Base-by-base conservation (phyloP, 2,113 vertebrate species). In the Mystacornis crossleyi region DNA sequence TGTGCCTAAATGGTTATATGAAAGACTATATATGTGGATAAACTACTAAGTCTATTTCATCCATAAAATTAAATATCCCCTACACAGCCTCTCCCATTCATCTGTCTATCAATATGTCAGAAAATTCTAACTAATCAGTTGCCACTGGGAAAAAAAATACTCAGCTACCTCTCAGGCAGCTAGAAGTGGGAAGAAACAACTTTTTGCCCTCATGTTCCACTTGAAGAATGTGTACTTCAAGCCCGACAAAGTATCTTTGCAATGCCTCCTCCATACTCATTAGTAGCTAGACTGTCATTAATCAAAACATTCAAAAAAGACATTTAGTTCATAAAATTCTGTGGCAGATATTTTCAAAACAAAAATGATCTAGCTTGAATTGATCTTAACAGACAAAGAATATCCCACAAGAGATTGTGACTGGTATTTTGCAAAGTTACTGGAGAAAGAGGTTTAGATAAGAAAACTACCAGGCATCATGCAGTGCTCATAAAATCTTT, bases 301-400 rank as follows among this genome's bases (percentile, higher is more conserved):
- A 94, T 62, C 60, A 92, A 51, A 91, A 57, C 53, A 78, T 58
- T 81, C 34, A 80, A 34, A 90, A 93, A 90, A 93, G 51, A 55
- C n/a, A 93, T 34, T 62, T 88, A 83, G 92, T 81, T 96, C 75
- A 90, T 71, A 47, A 94, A 70, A 74, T 89, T 90, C 74, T 77
- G 81, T 83, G 62, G 62, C 62, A 96, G 55, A 71, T 54, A 80
- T 73, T 95, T 88, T 90, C 92, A 96, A 96, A 96, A 93, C 79
- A 97, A 90, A 95, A 96, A 88, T 42, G 34, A 70, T 80, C n/a
- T n/a, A n/a, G 20, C 47, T 89, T 93, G 60, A 77, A 81, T 34
- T 34, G 14, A 34, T 88, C 40, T 81, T 60, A 88, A 60, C 47
- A 85, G 81, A 67, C 0, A 12, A 92, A 69, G 33, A 91, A 26